Base-by-base conservation (phyloP, 1,140 invertebrate species). In the Drosophila melanogaster region DNA sequence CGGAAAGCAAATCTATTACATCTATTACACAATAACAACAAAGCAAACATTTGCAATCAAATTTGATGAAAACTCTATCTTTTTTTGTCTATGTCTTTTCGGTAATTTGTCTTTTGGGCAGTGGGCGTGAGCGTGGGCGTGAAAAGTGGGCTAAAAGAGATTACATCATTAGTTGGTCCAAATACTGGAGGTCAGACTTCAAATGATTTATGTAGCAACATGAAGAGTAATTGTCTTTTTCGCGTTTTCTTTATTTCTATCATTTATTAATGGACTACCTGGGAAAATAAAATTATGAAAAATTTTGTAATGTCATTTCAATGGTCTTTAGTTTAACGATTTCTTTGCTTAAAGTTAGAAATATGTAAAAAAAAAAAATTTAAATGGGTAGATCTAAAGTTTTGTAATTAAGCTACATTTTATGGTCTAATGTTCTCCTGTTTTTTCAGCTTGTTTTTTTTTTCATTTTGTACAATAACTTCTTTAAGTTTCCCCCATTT, bases 21-120 rank as follows among this genome's bases (percentile, higher is more conserved):
- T n/a, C n/a, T n/a, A n/a, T n/a, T n/a, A n/a, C n/a, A n/a, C n/a
- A n/a, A 62, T 46, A 44, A 33, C 47, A 38, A 54, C 22, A 44
- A 38, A 24, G 17, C 19, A 58, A 62, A 60, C 50, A 65, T 61
- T 58, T 54, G 37, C 54, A 57, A 77, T 70, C 59, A 43, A 78
- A 58, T 81, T 54, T 57, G 54, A 61, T 74, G 70, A 74, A 74
- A 74, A 60, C 33, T 55, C 50, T 72, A 14, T 14, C n/a, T 38
- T 37, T 37, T 38, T 38, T 14, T 3, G 4, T 1, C n/a, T 49
- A 4, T 53, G 30, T 10, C 47, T 50, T 50, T 47, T 70, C 11
- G 59, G 56, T 56, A 57, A 65, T 74, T 65, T 57, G 38, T 40
- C 35, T 43, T 57, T 44, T 44, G 43, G 50, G 37, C 35, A 43